These are phyloP conservation scores for Mesocentrotus franciscanus DNA, from an alignment of 53 echinoderm and acorn worm genomes.

Conservation along the genomic window DNA sequence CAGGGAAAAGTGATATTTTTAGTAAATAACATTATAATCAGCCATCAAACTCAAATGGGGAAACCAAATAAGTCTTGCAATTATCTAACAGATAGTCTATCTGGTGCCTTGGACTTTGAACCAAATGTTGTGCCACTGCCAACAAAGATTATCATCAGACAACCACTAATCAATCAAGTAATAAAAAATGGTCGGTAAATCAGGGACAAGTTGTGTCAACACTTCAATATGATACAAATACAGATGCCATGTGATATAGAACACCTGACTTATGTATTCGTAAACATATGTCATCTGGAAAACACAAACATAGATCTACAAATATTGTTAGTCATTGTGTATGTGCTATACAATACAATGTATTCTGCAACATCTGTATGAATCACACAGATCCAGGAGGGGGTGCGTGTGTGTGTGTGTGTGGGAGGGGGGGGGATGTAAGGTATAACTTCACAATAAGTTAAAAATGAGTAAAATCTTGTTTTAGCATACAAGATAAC, in stretches of 20 bases:
- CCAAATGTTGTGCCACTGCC: background rate
- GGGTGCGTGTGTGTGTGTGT: too few relatives aligned
- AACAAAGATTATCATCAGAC: background rate
- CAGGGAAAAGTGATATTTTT: background rate
- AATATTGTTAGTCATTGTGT: too few relatives aligned
- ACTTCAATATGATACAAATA: background rate
- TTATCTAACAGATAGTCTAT: background rate
- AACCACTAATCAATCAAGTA: background rate
- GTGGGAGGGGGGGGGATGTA: background rate
- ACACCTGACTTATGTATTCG: background rate
- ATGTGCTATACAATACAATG: too few relatives aligned
- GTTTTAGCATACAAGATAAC: too few relatives aligned
- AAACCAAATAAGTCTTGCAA: background rate
- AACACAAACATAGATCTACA: background rate
- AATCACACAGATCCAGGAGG: background rate
- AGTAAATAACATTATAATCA: too few relatives aligned
- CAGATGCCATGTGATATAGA: background rate
- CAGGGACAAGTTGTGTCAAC: slow-evolving; percentile 21
- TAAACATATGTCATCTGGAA: background rate
- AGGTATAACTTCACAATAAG: background rate
- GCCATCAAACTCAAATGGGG: background rate
- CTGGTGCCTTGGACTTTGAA: slow-evolving; percentile 29
- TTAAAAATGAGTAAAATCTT: too few relatives aligned
- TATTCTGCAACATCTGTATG: too few relatives aligned
- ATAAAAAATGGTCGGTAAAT: background rate